Conservation (phyloP, 1,140 invertebrate species). For the Eubasilissa regina region DNA sequence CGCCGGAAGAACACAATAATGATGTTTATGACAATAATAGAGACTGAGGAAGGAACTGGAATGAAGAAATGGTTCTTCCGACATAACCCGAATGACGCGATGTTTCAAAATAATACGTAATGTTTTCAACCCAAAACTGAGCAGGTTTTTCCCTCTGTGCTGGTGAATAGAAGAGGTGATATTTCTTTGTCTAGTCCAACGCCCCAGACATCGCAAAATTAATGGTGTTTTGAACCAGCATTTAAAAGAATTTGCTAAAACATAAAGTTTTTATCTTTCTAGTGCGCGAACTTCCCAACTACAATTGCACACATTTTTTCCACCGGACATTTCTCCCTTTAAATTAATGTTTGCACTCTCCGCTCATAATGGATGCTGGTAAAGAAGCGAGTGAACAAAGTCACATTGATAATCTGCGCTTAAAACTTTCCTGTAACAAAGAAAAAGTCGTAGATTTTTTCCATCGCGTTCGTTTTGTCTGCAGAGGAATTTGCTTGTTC, state of each 20-base stretch:
- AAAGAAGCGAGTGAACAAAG: constrained; percentile 20
- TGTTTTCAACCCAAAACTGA: too few species aligned
- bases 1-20: too few species aligned
- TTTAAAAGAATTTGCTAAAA: constrained; percentile 42
- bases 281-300: neutral
- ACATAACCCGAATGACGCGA: too few species aligned
- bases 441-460: constrained; percentile 1
- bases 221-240: constrained; percentile 41
- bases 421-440: constrained; percentile 20
- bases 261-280: constrained; percentile 16
- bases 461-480: constrained; percentile 15
- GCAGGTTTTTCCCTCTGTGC: too few species aligned
- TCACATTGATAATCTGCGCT: constrained; percentile 36
- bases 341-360: constrained; percentile 38
- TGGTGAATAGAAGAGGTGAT: constrained; percentile 25
- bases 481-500: constrained; percentile 2
- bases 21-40: too few species aligned
- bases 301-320: constrained; percentile 28
- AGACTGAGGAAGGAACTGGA: too few species aligned
- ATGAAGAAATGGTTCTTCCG: too few species aligned
- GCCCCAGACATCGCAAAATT: constrained; percentile 25
- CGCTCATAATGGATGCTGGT: constrained; percentile 20
- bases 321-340: constrained; percentile 5
- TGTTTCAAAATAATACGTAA: too few species aligned
- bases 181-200: constrained; percentile 36